Percentiles rank a stretch among this genome's conserved stretches.
phyloP scores from a whole-genome alignment of 1,140 invertebrate species.

The Leguminivora glycinivorella region DNA sequence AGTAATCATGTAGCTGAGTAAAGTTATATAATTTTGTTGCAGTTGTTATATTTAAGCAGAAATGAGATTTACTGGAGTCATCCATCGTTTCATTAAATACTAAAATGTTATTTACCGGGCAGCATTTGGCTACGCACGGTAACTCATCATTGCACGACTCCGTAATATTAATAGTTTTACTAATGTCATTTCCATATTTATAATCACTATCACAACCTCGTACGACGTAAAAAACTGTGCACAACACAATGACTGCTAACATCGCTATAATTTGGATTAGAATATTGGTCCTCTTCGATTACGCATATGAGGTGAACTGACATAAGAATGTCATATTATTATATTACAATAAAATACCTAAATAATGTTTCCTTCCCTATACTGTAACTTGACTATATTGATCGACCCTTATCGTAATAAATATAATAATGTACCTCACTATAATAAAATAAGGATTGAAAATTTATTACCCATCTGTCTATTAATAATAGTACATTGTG shows the following conservation, averaged over 20 bases:
- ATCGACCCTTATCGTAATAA: no score
- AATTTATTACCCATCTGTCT: no score
- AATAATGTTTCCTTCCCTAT: no score
- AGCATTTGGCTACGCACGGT: conserved; percentile 11
- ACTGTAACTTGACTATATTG: no score
- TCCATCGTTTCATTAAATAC: background rate
- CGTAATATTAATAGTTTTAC: background rate
- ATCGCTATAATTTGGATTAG: background rate
- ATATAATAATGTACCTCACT: no score
- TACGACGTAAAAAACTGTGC: background rate
- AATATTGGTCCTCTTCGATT: background rate
- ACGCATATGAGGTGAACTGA: background rate
- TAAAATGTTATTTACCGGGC: conserved; percentile 1
- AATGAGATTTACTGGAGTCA: background rate
- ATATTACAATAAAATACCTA: no score
- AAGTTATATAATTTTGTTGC: background rate
- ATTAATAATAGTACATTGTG: no score
- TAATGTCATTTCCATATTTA: background rate
- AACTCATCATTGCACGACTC: background rate
- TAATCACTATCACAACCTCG: background rate
- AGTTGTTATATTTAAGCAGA: background rate
- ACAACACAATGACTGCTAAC: background rate
- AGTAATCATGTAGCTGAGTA: background rate
- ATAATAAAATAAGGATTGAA: no score
- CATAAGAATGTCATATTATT: no score